Percentiles rank a stretch among this genome's conserved stretches.
Conservation (phyloP, 2,888 invertebrate genomes). For the Campoplex capitator region DNA sequence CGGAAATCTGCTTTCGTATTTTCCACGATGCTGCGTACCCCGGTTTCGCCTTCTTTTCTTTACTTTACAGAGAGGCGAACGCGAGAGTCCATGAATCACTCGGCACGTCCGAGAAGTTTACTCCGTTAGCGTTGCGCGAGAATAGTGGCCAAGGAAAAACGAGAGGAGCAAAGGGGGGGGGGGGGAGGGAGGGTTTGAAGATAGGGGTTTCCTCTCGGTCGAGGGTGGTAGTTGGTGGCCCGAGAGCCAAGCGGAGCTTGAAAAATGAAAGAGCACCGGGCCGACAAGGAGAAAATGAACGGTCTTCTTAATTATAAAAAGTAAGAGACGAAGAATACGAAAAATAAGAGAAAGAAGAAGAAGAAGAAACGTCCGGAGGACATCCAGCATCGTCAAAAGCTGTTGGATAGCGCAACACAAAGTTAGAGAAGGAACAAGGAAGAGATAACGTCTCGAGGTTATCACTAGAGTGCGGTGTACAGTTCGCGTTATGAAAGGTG, state of each 20-base stretch:
- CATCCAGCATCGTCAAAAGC: slow-evolving; percentile 62
- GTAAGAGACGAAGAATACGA: slow-evolving; percentile 43
- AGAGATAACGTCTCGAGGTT: slow-evolving; percentile 45
- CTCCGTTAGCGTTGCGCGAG: slow-evolving; percentile 49
- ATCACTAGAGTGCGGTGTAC: slow-evolving; percentile 26
- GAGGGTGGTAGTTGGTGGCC: slow-evolving; percentile 26
- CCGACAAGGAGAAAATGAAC: slow-evolving; percentile 70
- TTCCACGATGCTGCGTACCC: slow-evolving; percentile 60
- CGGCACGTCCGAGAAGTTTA: slow-evolving; percentile 69
- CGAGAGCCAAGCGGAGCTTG: slow-evolving; percentile 61
- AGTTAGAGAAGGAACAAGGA: slow-evolving; percentile 18
- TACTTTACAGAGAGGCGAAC: slow-evolving; percentile 44
- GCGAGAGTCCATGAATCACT: slow-evolving; percentile 68
- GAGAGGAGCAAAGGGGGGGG: slow-evolving; percentile 19
- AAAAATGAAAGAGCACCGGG: slow-evolving; percentile 69
- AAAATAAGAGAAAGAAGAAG: background rate
- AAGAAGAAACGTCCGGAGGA: slow-evolving; percentile 49
- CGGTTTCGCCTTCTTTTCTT: slow-evolving; percentile 52
- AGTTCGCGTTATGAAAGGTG: slow-evolving; percentile 54
- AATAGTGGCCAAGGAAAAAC: slow-evolving; percentile 8
- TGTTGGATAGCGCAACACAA: slow-evolving; percentile 12
- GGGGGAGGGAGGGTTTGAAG: background rate
- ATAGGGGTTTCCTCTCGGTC: slow-evolving; percentile 11
- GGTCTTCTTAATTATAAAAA: slow-evolving; percentile 70
- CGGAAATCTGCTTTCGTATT: slow-evolving; percentile 69